Percentiles rank a stretch among this genome's conserved stretches.
phyloP scores from a whole-genome alignment of 1,140 invertebrate species.

The Thereuonema tuberculata region DNA sequence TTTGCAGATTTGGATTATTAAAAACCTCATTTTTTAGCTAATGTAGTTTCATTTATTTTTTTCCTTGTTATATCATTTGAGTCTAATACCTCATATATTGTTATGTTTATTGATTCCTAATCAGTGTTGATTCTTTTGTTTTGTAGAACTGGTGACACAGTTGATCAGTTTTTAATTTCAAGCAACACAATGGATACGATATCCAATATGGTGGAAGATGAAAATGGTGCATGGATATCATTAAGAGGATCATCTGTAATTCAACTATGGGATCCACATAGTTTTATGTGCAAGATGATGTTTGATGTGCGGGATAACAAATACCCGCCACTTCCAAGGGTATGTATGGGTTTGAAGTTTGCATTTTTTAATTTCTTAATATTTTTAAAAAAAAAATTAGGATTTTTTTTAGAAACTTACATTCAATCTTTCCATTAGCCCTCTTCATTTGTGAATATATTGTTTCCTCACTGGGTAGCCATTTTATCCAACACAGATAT shows the following conservation, averaged over 20 bases:
- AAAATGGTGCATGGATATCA: slow-evolving; percentile 36
- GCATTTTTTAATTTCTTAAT: not conserved
- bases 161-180: slow-evolving; percentile 36
- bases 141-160: slow-evolving; percentile 33
- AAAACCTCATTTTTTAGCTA: too few species aligned
- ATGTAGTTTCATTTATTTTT: too few species aligned
- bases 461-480: too few species aligned
- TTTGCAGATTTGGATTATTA: too few species aligned
- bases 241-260: slow-evolving; percentile 37
- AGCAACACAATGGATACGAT: slow-evolving; percentile 32
- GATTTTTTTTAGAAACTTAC: too few species aligned
- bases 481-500: too few species aligned
- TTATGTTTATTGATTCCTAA: not conserved
- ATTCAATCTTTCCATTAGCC: too few species aligned
- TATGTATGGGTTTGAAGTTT: slow-evolving; percentile 15
- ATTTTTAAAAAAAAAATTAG: too few species aligned
- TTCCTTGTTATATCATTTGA: too few species aligned
- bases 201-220: slow-evolving; percentile 24
- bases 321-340: slow-evolving; percentile 33
- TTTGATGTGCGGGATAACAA: slow-evolving; percentile 36
- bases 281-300: slow-evolving; percentile 34
- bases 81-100: too few species aligned
- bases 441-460: too few species aligned
- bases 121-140: slow-evolving; percentile 8
- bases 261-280: slow-evolving; percentile 37